A percentile compares a stretch with the other conserved stretches of the same genome.
These are phyloP conservation scores for Euwallacea similis DNA, from an alignment of 1,140 invertebrate species.

Conservation along the genomic window DNA sequence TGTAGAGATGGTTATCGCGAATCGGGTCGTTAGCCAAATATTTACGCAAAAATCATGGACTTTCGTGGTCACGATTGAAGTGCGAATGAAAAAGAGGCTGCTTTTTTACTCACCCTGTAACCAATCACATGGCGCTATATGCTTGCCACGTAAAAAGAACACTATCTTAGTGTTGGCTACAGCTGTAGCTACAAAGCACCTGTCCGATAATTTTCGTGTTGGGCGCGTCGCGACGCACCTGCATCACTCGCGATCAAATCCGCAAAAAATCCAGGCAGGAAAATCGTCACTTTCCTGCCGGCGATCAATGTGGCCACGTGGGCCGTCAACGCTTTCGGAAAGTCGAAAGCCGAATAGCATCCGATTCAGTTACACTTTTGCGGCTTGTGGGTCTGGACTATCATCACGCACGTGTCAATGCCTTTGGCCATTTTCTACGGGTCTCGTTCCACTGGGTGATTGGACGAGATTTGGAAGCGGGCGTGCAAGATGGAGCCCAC, in stretches of 20 bases:
- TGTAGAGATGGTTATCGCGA: conserved; percentile 32
- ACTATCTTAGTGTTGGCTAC: conserved; percentile 82
- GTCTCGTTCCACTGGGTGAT: conserved; percentile 93
- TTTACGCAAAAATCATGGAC: conserved; percentile 37
- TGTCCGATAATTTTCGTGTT: conserved; percentile 94
- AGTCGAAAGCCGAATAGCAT: conserved; percentile 85
- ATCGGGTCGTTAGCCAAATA: conserved; percentile 36
- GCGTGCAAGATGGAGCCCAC: conserved; percentile 92
- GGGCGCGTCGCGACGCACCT: conserved; percentile 82
- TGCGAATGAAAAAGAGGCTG: no score
- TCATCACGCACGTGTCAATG: conserved; percentile 92
- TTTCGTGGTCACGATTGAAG: conserved; percentile 40
- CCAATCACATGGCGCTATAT: no score
- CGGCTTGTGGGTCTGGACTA: conserved; percentile 94
- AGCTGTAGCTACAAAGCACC: conserved; percentile 81
- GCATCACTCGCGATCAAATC: conserved; percentile 77
- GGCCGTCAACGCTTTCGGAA: conserved; percentile 91
- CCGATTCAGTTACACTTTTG: conserved; percentile 92
- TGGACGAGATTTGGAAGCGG: conserved; percentile 97
- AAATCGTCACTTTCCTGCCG: conserved; percentile 87
- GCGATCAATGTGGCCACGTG: conserved; percentile 93
- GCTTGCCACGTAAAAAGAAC: conserved; percentile 60
- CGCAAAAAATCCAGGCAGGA: conserved; percentile 80
- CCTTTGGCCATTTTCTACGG: conserved; percentile 95
- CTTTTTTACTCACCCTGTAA: no score